These are phyloP conservation scores for Ectropis crepuscularia DNA, from an alignment of 2,888 invertebrate species.

Conservation along the genomic window DNA sequence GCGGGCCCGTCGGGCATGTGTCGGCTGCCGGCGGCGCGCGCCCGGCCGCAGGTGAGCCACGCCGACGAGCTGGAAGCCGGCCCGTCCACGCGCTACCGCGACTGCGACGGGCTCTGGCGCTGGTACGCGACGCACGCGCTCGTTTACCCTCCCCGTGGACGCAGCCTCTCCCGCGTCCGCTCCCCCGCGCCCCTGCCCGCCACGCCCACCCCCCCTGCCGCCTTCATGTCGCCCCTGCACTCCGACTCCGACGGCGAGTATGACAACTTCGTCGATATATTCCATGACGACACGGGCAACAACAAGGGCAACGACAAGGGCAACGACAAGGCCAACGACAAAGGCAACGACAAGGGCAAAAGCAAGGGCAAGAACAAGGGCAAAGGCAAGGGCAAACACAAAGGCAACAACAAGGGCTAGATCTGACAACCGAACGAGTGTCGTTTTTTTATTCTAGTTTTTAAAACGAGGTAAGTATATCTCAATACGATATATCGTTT, in stretches of 20 bases:
- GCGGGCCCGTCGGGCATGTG: too few species aligned
- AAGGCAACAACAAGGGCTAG: too few species aligned
- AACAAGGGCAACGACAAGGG: background rate
- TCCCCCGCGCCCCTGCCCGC: background rate
- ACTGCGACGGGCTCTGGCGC: background rate
- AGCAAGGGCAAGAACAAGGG: too few species aligned
- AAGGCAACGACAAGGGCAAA: background rate
- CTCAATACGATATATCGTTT: too few species aligned
- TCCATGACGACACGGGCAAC: background rate
- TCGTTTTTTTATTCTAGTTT: too few species aligned
- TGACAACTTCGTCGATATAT: background rate
- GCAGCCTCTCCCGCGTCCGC: background rate
- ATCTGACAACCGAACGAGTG: too few species aligned
- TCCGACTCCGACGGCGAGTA: background rate
- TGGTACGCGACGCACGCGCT: background rate
- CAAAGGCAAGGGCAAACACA: too few species aligned
- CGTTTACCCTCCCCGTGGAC: background rate
- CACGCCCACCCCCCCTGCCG: background rate
- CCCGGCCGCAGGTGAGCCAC: background rate
- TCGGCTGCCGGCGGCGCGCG: background rate
- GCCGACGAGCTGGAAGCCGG: background rate
- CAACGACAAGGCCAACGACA: too few species aligned
- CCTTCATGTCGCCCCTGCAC: background rate
- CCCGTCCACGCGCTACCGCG: background rate
- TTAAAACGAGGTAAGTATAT: too few species aligned